phyloP scores from a whole-genome alignment of 2,797 vertebrate species.

The Gymnocypris eckloni region DNA sequence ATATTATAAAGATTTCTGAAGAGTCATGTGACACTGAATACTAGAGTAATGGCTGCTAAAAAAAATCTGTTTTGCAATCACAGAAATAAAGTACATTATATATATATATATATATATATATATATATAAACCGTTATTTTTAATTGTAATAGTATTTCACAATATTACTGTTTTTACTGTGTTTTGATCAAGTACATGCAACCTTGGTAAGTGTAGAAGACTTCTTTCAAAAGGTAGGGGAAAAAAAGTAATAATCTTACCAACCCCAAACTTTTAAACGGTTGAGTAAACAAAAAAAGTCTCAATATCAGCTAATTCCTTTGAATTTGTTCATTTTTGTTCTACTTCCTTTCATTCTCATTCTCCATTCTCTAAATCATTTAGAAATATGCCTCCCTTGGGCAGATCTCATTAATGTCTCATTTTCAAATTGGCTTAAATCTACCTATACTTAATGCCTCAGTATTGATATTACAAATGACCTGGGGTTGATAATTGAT shows the following conservation, averaged over 20 bases:
- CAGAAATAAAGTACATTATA: not conserved
- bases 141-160: not conserved
- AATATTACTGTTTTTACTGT: not conserved
- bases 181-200: not conserved
- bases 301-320: not conserved
- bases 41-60: not conserved
- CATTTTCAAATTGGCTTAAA: constrained; percentile 67
- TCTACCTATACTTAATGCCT: constrained; percentile 65
- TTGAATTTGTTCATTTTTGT: not conserved
- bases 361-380: not conserved
- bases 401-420: constrained; percentile 61
- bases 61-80: not conserved
- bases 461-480: constrained; percentile 66
- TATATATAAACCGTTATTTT: no score
- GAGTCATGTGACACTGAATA: not conserved
- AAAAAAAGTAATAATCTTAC: not conserved
- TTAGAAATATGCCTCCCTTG: constrained; percentile 43
- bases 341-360: not conserved
- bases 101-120: not conserved
- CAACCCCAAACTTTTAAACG: not conserved
- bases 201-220: not conserved
- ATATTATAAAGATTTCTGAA: not conserved
- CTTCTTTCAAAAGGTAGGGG: not conserved
- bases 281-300: not conserved
- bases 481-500: constrained; percentile 63